Base-by-base conservation (phyloP, 2,797 vertebrate species). In the Tangara arthus region DNA sequence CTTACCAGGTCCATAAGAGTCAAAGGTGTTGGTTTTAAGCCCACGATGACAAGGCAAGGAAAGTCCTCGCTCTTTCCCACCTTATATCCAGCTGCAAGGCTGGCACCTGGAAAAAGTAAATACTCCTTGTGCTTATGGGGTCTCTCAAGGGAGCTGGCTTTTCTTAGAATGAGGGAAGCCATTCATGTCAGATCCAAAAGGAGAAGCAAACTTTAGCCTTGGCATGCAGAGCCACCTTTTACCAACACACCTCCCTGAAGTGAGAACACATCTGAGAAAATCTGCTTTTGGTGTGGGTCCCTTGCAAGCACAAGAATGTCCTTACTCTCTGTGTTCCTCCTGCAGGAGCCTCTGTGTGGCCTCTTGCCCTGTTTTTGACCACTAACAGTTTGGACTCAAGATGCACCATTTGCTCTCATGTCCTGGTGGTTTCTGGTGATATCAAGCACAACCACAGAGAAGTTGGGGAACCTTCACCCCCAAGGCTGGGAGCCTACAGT, bases 401-500 rank as follows among this genome's bases (percentile, higher is more conserved):
- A 69, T 17, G 2, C 11, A 17, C 13, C 2, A 0, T 53, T 70
- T 56, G 83, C 11, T 53, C 27, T 59, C 21, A 12, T 3, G 4
- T 5, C 18, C 18, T 23, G 13, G 7, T 14, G 12, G 11, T 56
- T 93, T 46, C 37, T 39, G 57, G n/a, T 61, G 47, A 27, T 55
- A 55, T 15, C 53, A 53, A 75, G 64, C 27, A 52, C 41, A 80
- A 46, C 18, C 22, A 37, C 44, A 42, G 53, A 41, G 11, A 77
- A 8, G 6, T 0, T 75, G 34, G 32, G 53, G 61, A 78, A 19
- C 24, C 37, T 90, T 28, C 15, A 10, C 8, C 17, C 12, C 11
- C 39, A 61, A 49, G 23, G 2, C 23, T 32, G 9, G 15, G 22
- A 73, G 10, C 34, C 41, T 37, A 24, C 0, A 0, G 1, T 47